phyloP scores from a whole-genome alignment of 2,113 vertebrate genomes.

The Calidris pugnax region DNA sequence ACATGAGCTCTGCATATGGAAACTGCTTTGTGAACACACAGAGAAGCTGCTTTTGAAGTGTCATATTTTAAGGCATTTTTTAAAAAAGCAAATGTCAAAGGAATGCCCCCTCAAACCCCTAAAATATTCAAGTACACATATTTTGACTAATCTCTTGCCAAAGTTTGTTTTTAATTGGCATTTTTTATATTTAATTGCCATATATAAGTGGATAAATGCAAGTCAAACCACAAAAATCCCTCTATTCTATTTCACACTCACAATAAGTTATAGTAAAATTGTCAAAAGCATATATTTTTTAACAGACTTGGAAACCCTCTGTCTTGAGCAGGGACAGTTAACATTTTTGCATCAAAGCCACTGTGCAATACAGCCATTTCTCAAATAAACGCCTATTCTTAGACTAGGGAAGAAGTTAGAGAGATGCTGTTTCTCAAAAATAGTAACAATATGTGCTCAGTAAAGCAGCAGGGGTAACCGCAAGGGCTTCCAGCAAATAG shows the following conservation, averaged over 20 bases:
- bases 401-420: neutral
- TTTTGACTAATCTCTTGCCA: constrained; percentile 60
- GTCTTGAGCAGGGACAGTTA: neutral
- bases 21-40: neutral
- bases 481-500: neutral
- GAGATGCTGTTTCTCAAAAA: neutral
- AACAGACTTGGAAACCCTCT: neutral
- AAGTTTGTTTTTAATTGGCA: constrained; percentile 47
- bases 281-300: neutral
- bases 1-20: neutral
- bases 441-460: constrained; percentile 16
- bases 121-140: neutral
- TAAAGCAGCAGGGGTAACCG: constrained; percentile 23
- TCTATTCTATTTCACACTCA: neutral
- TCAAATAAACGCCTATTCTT: constrained; percentile 1
- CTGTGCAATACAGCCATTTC: neutral
- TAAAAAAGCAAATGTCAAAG: neutral
- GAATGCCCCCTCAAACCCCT: neutral
- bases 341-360: neutral
- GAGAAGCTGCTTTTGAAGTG: constrained; percentile 42
- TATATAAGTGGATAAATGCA: constrained; percentile 28
- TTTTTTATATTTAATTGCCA: constrained; percentile 39
- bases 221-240: constrained; percentile 40
- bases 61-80: constrained; percentile 1
- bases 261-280: neutral